Evolutionary conservation across 2,888 invertebrate species (phyloP).

Genomic region (Trilocha varians): DNA sequence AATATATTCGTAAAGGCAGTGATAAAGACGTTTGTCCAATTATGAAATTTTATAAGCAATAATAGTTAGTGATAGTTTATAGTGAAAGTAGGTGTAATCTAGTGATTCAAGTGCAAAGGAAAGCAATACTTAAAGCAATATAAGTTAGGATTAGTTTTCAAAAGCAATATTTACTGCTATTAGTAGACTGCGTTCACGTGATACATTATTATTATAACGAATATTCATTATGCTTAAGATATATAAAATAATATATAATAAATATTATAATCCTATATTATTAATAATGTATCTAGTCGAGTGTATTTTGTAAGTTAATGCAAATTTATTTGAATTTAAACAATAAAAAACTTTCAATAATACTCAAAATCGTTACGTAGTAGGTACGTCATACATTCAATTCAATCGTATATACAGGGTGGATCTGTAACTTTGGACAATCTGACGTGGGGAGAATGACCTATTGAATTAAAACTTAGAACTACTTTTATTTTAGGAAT

Average conservation of each 20-base stretch:
- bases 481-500: too few relatives aligned
- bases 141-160: conserved; percentile 36
- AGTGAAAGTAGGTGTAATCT: conserved; percentile 14
- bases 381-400: too few relatives aligned
- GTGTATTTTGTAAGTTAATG: too few relatives aligned
- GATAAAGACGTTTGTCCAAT: conserved; percentile 13
- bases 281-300: conserved; percentile 1
- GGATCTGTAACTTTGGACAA: too few relatives aligned
- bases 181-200: conserved; percentile 56
- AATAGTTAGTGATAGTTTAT: conserved; percentile 5
- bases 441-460: too few relatives aligned
- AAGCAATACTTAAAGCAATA: conserved; percentile 50
- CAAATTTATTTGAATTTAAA: too few relatives aligned
- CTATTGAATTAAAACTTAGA: too few relatives aligned
- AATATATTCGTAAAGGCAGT: conserved; percentile 10
- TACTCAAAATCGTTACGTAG: too few relatives aligned
- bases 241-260: conserved; percentile 8
- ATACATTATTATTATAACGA: conserved; percentile 35
- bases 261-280: conserved; percentile 2
- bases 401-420: too few relatives aligned
- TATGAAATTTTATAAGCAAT: conserved; percentile 17
- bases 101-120: conserved; percentile 26
- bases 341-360: too few relatives aligned
- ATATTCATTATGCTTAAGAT: conserved; percentile 33
- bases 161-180: conserved; percentile 33